phyloP scores from a whole-genome alignment of 2,797 vertebrate species.

The Pogoniulus pusillus region DNA sequence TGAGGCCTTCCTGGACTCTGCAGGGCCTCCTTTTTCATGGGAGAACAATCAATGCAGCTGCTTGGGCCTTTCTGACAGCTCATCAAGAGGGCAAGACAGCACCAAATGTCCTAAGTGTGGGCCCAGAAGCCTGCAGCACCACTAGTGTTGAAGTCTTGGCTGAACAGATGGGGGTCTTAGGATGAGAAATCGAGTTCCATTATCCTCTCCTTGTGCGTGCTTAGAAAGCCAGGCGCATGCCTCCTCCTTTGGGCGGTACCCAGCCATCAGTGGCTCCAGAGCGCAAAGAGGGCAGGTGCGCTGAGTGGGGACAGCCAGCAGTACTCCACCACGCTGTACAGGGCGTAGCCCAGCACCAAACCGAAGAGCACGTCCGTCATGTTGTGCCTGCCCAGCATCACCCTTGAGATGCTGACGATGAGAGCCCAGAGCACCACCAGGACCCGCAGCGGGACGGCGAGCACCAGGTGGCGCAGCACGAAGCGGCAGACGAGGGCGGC shows the following conservation, averaged over 20 bases:
- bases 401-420: conserved; percentile 89
- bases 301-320: conserved; percentile 90
- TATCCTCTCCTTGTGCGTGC: not conserved
- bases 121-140: not conserved
- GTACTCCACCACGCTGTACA: conserved; percentile 91
- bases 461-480: conserved; percentile 90
- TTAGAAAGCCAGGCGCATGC: rapidly evolving
- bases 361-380: conserved; percentile 94
- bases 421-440: conserved; percentile 91
- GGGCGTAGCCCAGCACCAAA: conserved; percentile 91
- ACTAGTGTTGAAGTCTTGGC: not conserved
- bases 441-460: conserved; percentile 89
- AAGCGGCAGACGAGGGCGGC: conserved; percentile 93
- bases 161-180: not conserved
- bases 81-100: not conserved
- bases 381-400: conserved; percentile 95
- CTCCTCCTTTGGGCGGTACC: not conserved
- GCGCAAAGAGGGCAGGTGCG: conserved; percentile 69
- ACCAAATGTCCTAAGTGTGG: not conserved
- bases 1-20: not conserved
- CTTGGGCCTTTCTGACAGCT: not conserved
- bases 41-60: not conserved
- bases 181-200: not conserved
- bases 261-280: conserved; percentile 63
- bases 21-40: not conserved